Base-by-base conservation (phyloP, 2,113 vertebrate genomes). In the Serilophus lunatus region DNA sequence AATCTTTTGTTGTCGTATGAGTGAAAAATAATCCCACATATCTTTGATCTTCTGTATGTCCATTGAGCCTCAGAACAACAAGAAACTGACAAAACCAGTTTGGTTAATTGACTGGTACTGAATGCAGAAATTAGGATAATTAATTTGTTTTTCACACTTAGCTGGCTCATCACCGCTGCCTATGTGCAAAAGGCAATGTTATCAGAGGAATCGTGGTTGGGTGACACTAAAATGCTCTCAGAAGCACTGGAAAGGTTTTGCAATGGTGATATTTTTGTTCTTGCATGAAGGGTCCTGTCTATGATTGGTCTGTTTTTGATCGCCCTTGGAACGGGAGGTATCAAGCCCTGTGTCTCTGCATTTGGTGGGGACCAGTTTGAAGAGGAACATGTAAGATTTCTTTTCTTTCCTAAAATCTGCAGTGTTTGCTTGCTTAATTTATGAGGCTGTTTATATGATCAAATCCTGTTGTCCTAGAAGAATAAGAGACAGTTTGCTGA, bases 351-450 rank as follows among this genome's bases (percentile, higher is more conserved):
- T 13, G 99, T 99, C 75, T 97, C 99, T 65, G 99, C 99, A 12
- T 99, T 99, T 82, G 99, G 99, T 94, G 99, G 99, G 89, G 99
- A 99, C 96, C 99, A 99, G 95, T 99, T 99, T 98, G 98, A 99
- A 31, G 98, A 99, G 75, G 97, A 99, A 36, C 97, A 99, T 86
- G 99, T 99, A 98, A 99, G 99, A 83, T 31, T 83, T 88, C 35
- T 85, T 96, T 96, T 96, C 47, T 94, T 95, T 94, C 54, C 66
- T 96, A 83, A 93, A 94, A 90, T 76, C 36, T 82, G 29, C 81
- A 56, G 26, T 88, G n/a, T 92, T 65, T 92, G 35, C 69, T 93
- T 89, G 53, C 40, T 68, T n/a, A n/a, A n/a, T n/a, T 92, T 75
- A 29, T 56, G 31, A 65, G 38, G 50, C 49, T 87, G 18, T 56